Evolutionary conservation across 1,140 invertebrate species (phyloP).

Genomic region (Ectropis grisescens): DNA sequence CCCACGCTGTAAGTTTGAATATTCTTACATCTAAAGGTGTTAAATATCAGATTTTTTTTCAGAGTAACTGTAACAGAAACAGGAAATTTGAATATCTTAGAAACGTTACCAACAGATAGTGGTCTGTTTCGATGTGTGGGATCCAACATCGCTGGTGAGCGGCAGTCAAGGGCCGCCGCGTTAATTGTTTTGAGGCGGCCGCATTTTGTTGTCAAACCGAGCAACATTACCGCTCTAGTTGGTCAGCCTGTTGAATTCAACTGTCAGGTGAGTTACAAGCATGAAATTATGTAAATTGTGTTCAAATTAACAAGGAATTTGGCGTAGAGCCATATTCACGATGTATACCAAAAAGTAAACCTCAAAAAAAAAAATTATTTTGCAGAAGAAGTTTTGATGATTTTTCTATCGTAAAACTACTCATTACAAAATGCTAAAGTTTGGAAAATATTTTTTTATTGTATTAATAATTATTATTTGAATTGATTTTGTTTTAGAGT

Average conservation of each 20-base stretch:
- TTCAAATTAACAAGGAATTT: too few relatives aligned
- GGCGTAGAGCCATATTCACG: too few relatives aligned
- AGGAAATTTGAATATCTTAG: conserved; percentile 87
- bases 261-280: conserved; percentile 47
- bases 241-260: conserved; percentile 67
- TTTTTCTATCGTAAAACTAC: too few relatives aligned
- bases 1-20: background rate
- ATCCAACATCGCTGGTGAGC: conserved; percentile 86
- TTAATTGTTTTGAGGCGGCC: conserved; percentile 78
- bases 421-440: too few relatives aligned
- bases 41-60: conserved; percentile 16
- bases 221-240: conserved; percentile 54
- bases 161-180: conserved; percentile 80
- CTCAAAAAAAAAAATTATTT: too few relatives aligned
- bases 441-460: too few relatives aligned
- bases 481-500: conserved; percentile 31
- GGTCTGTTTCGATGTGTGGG: conserved; percentile 90
- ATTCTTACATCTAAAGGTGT: background rate
- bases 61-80: conserved; percentile 75
- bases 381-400: too few relatives aligned
- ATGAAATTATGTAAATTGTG: too few relatives aligned
- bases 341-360: too few relatives aligned
- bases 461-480: too few relatives aligned
- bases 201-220: conserved; percentile 64
- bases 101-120: conserved; percentile 85